These are phyloP conservation scores for Balaenoptera acutorostrata DNA, from an alignment of 2,113 vertebrate species.

Conservation along the genomic window DNA sequence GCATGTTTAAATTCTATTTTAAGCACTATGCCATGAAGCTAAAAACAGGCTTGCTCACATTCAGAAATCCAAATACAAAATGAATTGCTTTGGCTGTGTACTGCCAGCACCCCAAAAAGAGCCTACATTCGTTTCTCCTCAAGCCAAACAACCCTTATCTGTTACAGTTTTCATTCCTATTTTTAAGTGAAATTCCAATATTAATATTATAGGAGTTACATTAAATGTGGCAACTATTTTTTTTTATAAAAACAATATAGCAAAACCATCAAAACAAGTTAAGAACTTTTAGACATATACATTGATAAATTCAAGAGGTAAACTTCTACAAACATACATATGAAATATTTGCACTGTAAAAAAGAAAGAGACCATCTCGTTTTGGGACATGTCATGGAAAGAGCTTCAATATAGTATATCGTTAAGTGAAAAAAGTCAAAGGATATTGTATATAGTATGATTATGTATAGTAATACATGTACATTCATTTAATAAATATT, in stretches of 20 bases:
- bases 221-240: not conserved
- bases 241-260: not conserved
- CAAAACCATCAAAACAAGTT: constrained; percentile 33
- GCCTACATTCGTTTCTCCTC: not conserved
- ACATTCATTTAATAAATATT: not conserved
- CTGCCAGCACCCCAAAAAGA: constrained; percentile 11
- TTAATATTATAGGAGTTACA: not conserved
- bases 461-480: not conserved
- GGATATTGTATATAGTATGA: not conserved
- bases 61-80: constrained; percentile 57
- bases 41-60: constrained; percentile 61
- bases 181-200: constrained; percentile 2
- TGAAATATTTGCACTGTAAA: not conserved
- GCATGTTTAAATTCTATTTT: constrained; percentile 63
- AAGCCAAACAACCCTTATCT: not conserved
- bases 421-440: not conserved
- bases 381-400: not conserved
- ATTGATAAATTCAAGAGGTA: not conserved
- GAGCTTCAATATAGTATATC: not conserved
- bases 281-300: constrained; percentile 2
- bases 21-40: constrained; percentile 51
- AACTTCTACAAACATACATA: not conserved
- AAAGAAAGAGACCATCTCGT: constrained; percentile 17
- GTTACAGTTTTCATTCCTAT: not conserved
- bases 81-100: constrained; percentile 2